Base-by-base conservation (phyloP, 2,113 vertebrate genomes). In the Oenanthe oenanthe region DNA sequence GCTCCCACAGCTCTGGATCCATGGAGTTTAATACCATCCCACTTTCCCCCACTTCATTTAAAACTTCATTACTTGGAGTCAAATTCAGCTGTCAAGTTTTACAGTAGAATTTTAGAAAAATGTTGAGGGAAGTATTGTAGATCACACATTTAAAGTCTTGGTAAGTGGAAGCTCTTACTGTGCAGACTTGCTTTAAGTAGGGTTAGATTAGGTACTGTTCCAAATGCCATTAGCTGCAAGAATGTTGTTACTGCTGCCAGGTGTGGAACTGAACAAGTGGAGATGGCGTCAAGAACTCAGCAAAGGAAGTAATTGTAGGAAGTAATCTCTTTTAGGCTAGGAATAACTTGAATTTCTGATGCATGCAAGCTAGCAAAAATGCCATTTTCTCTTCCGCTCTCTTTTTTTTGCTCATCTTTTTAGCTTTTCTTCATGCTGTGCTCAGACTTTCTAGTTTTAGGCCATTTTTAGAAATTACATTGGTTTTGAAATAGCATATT, bases 401-500 rank as follows among this genome's bases (percentile, higher is more conserved):
- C 6, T 53, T 9, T 32, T 36, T 75, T 76, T 57, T 38, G 2
- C 8, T 58, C 19, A 18, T 67, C 26, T 50, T 56, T 68, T 76
- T 71, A 58, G 13, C 24, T 85, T 68, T 74, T 62, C 47, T 66
- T 92, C 2, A 0, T 56, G 15, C 32, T 50, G 1, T 66, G 32
- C 28, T 25, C 42, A 43, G 58, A 26, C 32, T 54, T 91, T 73
- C 42, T 79, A 68, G 82, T 54, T 79, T 17, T 38, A 76, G 34
- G 15, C 38, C 12, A 11, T 24, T 77, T 93, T 85, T 94, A 95
- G 95, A 95, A 88, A 74, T 83, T 82, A 18, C n/a, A 32, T 16
- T 82, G 72, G 24, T 86, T 97, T 92, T 85, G 13, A 84, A 93
- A 83, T 63, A 60, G 43, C 12, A 17, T 83, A 94, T 95, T 95